Base-by-base conservation (phyloP, 2,888 invertebrate genomes). In the Calameuta filiformis region DNA sequence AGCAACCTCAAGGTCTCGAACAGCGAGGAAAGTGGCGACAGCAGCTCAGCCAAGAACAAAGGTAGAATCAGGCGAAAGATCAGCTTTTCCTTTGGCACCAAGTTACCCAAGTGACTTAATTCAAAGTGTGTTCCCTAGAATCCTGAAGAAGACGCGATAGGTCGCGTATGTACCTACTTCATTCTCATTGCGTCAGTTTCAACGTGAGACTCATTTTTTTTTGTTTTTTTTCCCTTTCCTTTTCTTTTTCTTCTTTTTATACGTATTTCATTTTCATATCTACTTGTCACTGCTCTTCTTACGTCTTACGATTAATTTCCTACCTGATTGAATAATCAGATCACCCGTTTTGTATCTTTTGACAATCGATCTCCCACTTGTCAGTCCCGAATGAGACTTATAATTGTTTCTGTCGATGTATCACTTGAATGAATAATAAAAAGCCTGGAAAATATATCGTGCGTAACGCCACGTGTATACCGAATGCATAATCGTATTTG, bases 1-100 rank as follows among this genome's bases (percentile, higher is more conserved):
- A 78, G 75, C 76, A 73, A 73, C 11, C 35, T 78, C 75, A 78
- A 78, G 37, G 40, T 78, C 9, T 78, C 78, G 3, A 78, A 78
- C 75, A 83, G 76, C 35, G 90, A 90, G 84, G 90, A 90, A 81
- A 90, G 91, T 81, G 88, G 84, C 33, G 88, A 86, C 90, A 92
- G 89, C 89, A 85, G 87, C 87, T 84, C 85, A 83, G 81, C 83
- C 89, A 90, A 87, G 85, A 93, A 93, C 92, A 94, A 95, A 94
- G 95, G 94, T 95, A 95, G 95, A 95, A 93, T 93, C 92, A 93
- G 93, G 90, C 94, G 94, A 93, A 95, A 94, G 92, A 95, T 95
- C 90, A 94, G 95, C 87, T 95, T 95, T 94, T 95, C 95, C 93
- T 95, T 95, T 85, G 95, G 95, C 87, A 95, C 95, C 84, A 95